phyloP scores from a whole-genome alignment of 1,140 invertebrate species.

The Drosophila kanapiae region DNA sequence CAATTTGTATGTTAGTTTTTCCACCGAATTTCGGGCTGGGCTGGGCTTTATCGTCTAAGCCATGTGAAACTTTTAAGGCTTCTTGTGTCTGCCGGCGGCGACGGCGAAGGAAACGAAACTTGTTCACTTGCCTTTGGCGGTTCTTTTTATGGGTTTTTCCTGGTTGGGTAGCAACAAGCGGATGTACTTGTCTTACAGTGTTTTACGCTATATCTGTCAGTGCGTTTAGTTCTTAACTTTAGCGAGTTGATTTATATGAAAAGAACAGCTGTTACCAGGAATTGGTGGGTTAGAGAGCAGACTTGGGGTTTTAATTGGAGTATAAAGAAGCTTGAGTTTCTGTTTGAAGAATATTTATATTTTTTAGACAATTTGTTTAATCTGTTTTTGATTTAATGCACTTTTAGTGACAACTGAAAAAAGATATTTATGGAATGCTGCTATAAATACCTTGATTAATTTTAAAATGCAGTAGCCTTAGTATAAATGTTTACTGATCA shows the following conservation, averaged over 20 bases:
- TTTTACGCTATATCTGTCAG: constrained; percentile 5
- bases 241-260: constrained; percentile 6
- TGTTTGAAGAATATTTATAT: neutral
- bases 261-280: neutral
- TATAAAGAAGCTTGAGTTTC: neutral
- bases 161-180: neutral
- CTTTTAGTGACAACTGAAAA: no score
- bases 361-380: neutral
- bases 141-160: constrained; percentile 34
- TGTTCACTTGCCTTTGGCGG: constrained; percentile 49
- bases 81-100: constrained; percentile 18
- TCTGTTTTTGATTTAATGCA: neutral
- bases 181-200: constrained; percentile 11
- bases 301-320: neutral
- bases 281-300: neutral
- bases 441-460: neutral
- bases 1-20: constrained; percentile 22
- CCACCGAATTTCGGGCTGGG: constrained; percentile 17
- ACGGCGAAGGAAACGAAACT: constrained; percentile 47
- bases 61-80: constrained; percentile 64
- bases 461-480: neutral
- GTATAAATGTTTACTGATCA: neutral
- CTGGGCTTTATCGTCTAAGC: constrained; percentile 34
- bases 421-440: neutral
- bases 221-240: constrained; percentile 6